These are phyloP conservation scores for Pygocentrus nattereri DNA, from an alignment of 2,797 vertebrate species.

Conservation along the genomic window DNA sequence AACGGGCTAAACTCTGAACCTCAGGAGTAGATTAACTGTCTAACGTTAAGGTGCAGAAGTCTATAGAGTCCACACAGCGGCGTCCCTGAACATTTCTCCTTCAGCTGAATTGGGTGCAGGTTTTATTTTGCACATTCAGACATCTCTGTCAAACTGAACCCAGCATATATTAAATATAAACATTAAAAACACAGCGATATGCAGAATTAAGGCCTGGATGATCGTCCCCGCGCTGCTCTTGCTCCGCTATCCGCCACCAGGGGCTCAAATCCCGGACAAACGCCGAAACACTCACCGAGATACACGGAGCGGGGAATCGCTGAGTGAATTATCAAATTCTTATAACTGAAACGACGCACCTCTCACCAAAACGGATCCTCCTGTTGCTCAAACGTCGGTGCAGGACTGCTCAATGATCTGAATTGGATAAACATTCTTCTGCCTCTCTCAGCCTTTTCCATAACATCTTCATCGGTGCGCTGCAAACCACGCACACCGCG, in stretches of 20 bases:
- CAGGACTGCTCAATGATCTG: background rate
- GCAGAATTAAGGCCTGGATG: background rate
- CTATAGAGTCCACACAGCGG: too few species aligned
- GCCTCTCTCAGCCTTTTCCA: background rate
- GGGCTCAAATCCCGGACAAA: background rate
- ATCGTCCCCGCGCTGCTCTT: background rate
- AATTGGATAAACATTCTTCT: background rate
- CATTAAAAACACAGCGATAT: background rate
- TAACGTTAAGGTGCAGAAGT: too few species aligned
- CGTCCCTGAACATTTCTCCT: background rate
- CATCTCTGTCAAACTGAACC: too few species aligned
- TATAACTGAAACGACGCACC: conserved; percentile 49
- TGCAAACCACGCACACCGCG: conserved; percentile 25
- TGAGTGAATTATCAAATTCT: background rate
- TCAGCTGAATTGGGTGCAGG: background rate
- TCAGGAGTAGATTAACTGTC: too few species aligned
- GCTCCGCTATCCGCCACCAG: background rate
- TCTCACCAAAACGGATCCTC: conserved; percentile 49
- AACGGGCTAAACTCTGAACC: background rate
- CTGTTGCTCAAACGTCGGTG: background rate
- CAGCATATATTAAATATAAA: too few species aligned
- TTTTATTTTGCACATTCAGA: background rate
- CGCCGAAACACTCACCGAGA: background rate
- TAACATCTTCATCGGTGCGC: conserved; percentile 1
- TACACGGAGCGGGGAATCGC: background rate